Base-by-base conservation (phyloP, 64 coral and sea anemone species). In the Montipora capricornis region DNA sequence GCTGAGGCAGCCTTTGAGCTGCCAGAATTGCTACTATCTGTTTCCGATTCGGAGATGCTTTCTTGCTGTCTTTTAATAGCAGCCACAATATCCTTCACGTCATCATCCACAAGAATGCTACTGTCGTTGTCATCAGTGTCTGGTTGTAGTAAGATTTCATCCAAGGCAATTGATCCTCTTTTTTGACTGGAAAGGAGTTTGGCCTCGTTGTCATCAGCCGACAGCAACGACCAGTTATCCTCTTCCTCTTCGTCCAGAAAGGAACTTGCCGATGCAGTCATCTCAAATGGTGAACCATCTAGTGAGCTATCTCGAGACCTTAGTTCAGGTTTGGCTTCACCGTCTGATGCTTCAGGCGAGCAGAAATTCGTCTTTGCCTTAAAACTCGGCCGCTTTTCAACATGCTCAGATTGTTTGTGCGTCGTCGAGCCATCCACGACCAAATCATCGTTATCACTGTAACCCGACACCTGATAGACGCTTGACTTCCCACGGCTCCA, bases 131-230 rank as follows among this genome's bases (percentile, higher is more conserved):
- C 6, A 5, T 50, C 29, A 49, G 46, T 5, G 3, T 52, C n/a
- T 12, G 68, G 4, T 19, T 86, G 62, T 3, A 71, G 45, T 50
- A 71, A 68, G 67, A 86, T 86, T n/a, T 86, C 59, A 49, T 86
- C 17, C 46, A 67, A 48, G 26, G 16, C 46, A 19, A 86, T 1
- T 12, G 82, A 86, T 5, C 16, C 37, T 13, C 45, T 48, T 50
- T 44, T 86, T 3, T 71, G 66, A 22, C 46, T 86, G n/a, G 62
- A 69, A 5, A 86, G 82, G 45, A 86, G 82, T 49, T 46, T 68
- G 5, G 71, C 82, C 6, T 45, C 8, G 7, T 16, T 48, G 46
- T 71, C 66, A 6, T 86, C 45, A 11, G 47, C 29, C 2, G 82
- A 86, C 26, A 86, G 12, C 10, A 64, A 73, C 44, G 45, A 66